Base-by-base conservation (phyloP, 1,140 invertebrate species). In the Saccostrea echinata region DNA sequence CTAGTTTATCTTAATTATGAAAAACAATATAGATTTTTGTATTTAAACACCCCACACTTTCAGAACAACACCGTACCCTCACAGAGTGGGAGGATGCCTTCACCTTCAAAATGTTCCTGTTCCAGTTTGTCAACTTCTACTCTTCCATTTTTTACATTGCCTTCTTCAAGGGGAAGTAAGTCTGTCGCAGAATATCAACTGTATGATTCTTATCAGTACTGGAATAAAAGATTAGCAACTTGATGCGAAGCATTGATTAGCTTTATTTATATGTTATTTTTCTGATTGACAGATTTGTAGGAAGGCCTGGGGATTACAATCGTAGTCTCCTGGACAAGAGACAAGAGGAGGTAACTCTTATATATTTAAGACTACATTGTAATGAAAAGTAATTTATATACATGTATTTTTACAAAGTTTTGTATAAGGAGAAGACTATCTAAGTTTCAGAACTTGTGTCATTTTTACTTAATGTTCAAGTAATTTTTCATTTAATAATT, bases 41-140 rank as follows among this genome's bases (percentile, higher is more conserved):
- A 82, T 86, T 86, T 18, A 43, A 43, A 3, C 43, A 4, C 43
- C 43, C 43, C 4, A 8, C 43, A 0, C 43, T 90, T 90, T 51
- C 91, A 94, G 94, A 94, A 88, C 91, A 92, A 68, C 98, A 98
- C 1, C 95, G 98, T 85, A 99, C 98, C 0, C 97, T 99, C 93
- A 98, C 97, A 0, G 98, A 99, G 95, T 99, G 98, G 94, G 98
- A 99, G 95, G 97, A 98, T 92, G 98, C 97, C 0, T 99, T 98
- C 93, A 99, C 98, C 0, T 98, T 99, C 92, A 99, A 99, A 95
- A 99, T 99, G 95, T 99, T 98, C 95, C 96, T 99, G 82, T 99
- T 99, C 95, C 98, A 99, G 94, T 99, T 99, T 93, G 97, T 99
- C 95, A 99, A 99, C 94, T 99, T 97, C 94, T 99, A 99, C 92